These are phyloP conservation scores for Mus spicilegus DNA, from an alignment of 2,113 vertebrate species.

Conservation along the genomic window DNA sequence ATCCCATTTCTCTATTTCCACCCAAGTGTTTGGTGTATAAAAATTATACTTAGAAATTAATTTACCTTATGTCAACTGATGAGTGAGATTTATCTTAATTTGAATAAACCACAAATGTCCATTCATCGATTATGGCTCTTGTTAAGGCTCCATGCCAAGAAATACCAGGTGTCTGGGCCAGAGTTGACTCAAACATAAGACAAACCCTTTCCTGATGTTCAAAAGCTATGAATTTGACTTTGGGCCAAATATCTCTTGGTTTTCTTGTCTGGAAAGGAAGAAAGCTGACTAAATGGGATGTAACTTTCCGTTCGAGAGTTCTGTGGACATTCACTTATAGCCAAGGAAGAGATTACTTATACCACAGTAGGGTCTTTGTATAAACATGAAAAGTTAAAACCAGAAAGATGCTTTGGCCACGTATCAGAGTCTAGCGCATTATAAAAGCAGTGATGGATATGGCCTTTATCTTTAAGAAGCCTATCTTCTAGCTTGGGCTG, in stretches of 20 bases:
- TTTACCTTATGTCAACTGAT: conserved; percentile 77
- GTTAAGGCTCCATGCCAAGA: conserved; percentile 71
- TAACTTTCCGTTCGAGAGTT: conserved; percentile 53
- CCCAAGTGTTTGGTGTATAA: conserved; percentile 70
- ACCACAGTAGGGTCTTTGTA: background rate
- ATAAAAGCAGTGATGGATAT: conserved; percentile 21
- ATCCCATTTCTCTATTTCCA: conserved; percentile 68
- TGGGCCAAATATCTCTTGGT: conserved; percentile 70
- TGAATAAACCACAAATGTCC: conserved; percentile 77
- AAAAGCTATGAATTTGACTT: conserved; percentile 69
- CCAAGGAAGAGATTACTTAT: conserved; percentile 14
- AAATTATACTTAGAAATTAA: conserved; percentile 78
- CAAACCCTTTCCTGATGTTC: conserved; percentile 66
- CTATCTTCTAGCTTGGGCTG: background rate
- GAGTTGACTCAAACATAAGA: conserved; percentile 74
- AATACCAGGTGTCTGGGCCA: conserved; percentile 71
- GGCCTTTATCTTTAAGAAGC: background rate
- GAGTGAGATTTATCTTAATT: conserved; percentile 80
- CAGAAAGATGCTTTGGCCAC: background rate
- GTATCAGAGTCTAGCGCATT: background rate
- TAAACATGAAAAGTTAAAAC: conserved; percentile 23
- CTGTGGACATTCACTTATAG: background rate
- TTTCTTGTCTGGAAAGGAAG: conserved; percentile 63
- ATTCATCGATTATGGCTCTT: conserved; percentile 75
- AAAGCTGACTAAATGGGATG: conserved; percentile 30